Evolutionary conservation across 2,113 vertebrate species (phyloP).

Genomic region (Rostratula benghalensis): DNA sequence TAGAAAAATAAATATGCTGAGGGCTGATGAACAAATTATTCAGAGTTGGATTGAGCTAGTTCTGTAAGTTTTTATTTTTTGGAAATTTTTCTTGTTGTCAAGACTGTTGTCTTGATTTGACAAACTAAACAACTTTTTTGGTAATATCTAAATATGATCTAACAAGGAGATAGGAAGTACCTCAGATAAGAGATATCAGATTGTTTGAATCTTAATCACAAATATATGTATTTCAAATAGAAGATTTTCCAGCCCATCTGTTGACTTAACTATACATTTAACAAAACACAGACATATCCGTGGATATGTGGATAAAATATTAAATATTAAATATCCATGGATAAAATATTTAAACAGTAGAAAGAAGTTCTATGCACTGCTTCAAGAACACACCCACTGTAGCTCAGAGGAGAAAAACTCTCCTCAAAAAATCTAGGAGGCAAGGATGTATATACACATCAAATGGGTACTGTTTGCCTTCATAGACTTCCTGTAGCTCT

Average conservation of each 20-base stretch:
- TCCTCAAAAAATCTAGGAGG: neutral
- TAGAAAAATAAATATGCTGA: neutral
- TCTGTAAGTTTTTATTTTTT: neutral
- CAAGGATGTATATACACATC: neutral
- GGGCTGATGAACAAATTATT: neutral
- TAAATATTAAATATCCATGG: no score
- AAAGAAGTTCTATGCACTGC: neutral
- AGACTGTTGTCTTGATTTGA: neutral
- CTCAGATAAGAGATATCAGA: neutral
- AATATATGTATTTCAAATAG: neutral
- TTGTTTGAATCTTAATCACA: neutral
- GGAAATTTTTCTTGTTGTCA: neutral
- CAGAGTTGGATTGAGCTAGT: neutral
- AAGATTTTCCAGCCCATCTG: fast-evolving
- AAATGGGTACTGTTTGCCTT: neutral
- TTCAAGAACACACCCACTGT: neutral
- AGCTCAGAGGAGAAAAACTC: neutral
- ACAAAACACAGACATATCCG: neutral
- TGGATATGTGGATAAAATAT: no score
- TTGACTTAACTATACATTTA: neutral
- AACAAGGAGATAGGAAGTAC: neutral
- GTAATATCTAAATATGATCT: neutral
- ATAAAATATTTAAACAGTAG: neutral
- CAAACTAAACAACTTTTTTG: neutral
- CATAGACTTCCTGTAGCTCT: neutral